Percentiles rank a stretch among this genome's conserved stretches.
phyloP scores from a whole-genome alignment of 2,113 vertebrate species.

The Eretmodus cyanostictus region DNA sequence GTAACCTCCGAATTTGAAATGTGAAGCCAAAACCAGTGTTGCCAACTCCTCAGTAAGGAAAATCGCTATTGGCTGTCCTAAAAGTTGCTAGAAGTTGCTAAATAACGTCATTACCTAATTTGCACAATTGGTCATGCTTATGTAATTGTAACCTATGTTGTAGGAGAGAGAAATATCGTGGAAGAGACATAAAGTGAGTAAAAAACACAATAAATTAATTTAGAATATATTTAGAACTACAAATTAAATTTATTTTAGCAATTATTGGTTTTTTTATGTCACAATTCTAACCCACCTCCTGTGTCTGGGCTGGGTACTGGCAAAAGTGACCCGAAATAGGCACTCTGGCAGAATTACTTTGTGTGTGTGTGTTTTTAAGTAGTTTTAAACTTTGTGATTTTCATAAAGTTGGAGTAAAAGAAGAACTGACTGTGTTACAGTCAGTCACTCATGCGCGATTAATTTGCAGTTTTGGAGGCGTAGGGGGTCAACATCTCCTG shows the following conservation, averaged over 20 bases:
- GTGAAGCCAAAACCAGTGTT: not conserved
- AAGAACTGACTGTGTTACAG: not conserved
- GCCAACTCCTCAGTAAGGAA: not conserved
- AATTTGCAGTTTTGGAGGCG: not conserved
- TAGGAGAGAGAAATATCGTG: rapidly evolving
- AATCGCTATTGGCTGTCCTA: not conserved
- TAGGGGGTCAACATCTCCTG: not conserved
- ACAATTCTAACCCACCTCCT: not conserved
- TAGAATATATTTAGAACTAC: not conserved
- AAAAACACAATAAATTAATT: not conserved
- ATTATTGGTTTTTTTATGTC: not conserved
- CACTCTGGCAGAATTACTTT: not conserved
- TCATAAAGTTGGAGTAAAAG: not conserved
- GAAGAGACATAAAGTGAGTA: not conserved
- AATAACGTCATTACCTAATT: not conserved
- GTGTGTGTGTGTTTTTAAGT: not conserved
- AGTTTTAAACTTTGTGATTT: not conserved
- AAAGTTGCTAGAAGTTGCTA: not conserved
- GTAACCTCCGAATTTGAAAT: not conserved
- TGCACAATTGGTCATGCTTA: not conserved
- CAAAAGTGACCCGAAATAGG: rapidly evolving
- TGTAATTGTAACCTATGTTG: not conserved
- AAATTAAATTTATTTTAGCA: not conserved
- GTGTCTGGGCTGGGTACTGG: not conserved
- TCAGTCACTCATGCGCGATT: rapidly evolving